phyloP scores from a whole-genome alignment of 2,888 invertebrate genomes.

The Itoplectis maculator region DNA sequence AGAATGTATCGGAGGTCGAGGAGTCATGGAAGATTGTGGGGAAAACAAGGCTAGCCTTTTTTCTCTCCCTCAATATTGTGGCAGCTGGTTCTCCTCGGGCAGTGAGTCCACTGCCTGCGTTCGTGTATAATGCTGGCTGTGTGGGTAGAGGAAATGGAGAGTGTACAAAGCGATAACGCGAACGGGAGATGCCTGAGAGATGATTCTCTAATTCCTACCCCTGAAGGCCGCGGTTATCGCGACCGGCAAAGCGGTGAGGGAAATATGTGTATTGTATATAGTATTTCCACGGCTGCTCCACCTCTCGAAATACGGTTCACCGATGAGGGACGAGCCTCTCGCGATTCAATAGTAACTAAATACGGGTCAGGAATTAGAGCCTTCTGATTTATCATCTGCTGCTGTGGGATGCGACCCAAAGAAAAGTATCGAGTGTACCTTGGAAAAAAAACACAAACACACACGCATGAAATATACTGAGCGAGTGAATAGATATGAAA shows the following conservation, averaged over 20 bases:
- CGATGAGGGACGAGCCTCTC: slow-evolving; percentile 28
- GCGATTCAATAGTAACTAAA: slow-evolving; percentile 59
- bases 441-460: slow-evolving; percentile 14
- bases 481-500: background rate
- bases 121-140: slow-evolving; percentile 9
- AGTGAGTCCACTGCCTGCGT: slow-evolving; percentile 2
- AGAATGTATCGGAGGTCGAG: slow-evolving; percentile 13
- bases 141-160: background rate
- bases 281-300: slow-evolving; percentile 27
- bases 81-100: slow-evolving; percentile 54
- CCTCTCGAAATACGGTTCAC: slow-evolving; percentile 15
- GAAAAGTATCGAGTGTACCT: slow-evolving; percentile 37
- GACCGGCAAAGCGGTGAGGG: slow-evolving; percentile 1
- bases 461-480: background rate
- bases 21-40: slow-evolving; percentile 35
- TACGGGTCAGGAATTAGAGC: slow-evolving; percentile 50
- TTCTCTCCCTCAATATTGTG: slow-evolving; percentile 44
- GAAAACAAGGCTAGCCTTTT: slow-evolving; percentile 31
- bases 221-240: slow-evolving; percentile 48
- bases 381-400: slow-evolving; percentile 24
- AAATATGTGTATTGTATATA: too few relatives aligned
- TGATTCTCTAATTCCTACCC: slow-evolving; percentile 48
- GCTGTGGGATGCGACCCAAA: slow-evolving; percentile 6
- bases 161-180: slow-evolving; percentile 38
- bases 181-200: slow-evolving; percentile 23